phyloP scores from a whole-genome alignment of 2,797 vertebrate species.

The Eurystomus glaucurus region DNA sequence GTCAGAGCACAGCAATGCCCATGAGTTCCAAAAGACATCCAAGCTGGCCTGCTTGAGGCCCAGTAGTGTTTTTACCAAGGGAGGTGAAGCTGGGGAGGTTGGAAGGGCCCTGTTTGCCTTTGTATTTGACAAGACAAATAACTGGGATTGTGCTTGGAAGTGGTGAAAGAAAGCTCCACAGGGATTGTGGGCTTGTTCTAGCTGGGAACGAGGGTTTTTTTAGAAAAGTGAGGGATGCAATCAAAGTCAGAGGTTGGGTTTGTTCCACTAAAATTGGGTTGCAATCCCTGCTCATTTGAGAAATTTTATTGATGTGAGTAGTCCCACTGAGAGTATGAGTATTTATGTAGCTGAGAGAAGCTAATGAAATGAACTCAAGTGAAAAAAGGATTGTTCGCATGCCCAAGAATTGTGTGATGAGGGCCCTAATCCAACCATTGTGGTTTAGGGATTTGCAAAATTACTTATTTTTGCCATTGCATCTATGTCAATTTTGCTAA shows the following conservation, averaged over 20 bases:
- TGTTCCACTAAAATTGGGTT: constrained; percentile 64
- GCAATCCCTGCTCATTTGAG: constrained; percentile 37
- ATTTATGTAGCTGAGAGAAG: constrained; percentile 73
- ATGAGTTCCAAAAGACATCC: not conserved
- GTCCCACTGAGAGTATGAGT: constrained; percentile 64
- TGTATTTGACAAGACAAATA: constrained; percentile 44
- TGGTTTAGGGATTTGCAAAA: constrained; percentile 68
- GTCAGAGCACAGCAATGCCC: constrained; percentile 8
- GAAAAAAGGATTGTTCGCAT: constrained; percentile 71
- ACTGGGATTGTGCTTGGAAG: constrained; percentile 30
- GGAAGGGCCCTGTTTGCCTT: not conserved
- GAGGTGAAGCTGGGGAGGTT: not conserved
- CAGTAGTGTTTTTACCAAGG: not conserved
- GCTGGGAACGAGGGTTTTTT: constrained; percentile 16
- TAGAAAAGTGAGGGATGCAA: constrained; percentile 25
- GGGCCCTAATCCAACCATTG: constrained; percentile 67
- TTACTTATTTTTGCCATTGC: constrained; percentile 60
- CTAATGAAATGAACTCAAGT: constrained; percentile 71
- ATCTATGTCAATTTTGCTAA: constrained; percentile 60
- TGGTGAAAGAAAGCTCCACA: not conserved
- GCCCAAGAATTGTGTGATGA: constrained; percentile 59
- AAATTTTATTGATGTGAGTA: constrained; percentile 61
- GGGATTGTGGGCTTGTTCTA: constrained; percentile 47
- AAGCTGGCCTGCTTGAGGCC: not conserved
- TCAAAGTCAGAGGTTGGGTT: constrained; percentile 61